A percentile compares a stretch with the other conserved stretches of the same genome.
These are phyloP conservation scores for Sorex araneus DNA, from an alignment of 2,113 vertebrate species.

Conservation along the genomic window DNA sequence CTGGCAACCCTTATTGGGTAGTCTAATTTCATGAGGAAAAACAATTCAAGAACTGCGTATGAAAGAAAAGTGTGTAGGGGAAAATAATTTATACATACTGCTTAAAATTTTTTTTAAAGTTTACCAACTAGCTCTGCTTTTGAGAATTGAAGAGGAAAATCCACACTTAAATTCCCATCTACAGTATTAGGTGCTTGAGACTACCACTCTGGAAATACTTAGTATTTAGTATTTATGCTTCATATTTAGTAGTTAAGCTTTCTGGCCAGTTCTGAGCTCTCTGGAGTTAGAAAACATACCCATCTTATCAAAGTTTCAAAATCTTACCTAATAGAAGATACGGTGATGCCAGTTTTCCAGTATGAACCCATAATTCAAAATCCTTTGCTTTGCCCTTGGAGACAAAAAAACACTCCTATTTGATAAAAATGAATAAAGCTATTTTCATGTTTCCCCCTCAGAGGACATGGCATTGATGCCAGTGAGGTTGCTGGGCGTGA, in stretches of 20 bases:
- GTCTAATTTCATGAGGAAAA: conserved; percentile 37
- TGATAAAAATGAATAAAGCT: conserved; percentile 24
- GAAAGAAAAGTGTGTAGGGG: conserved; percentile 54
- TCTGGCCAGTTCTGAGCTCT: neutral
- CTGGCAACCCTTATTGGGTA: neutral
- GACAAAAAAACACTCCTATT: conserved; percentile 70
- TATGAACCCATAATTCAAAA: conserved; percentile 97
- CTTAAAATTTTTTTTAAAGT: neutral
- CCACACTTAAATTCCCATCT: neutral
- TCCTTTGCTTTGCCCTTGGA: conserved; percentile 94
- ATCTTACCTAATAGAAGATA: conserved; percentile 98
- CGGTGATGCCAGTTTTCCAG: conserved; percentile 95
- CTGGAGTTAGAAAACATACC: conserved; percentile 12
- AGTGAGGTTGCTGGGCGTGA: neutral
- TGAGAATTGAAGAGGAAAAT: neutral
- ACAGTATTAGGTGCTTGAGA: neutral
- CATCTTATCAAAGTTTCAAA: conserved; percentile 44
- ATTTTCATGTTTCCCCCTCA: neutral
- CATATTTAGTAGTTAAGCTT: conserved; percentile 9
- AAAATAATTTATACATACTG: neutral
- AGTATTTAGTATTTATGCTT: neutral
- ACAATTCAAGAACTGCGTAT: conserved; percentile 77
- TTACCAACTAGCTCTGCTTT: neutral
- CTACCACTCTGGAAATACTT: conserved; percentile 24
- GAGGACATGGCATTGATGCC: neutral